Evolutionary conservation across 2,888 invertebrate genomes (phyloP).

Genomic region (Trichogramma evanescens): DNA sequence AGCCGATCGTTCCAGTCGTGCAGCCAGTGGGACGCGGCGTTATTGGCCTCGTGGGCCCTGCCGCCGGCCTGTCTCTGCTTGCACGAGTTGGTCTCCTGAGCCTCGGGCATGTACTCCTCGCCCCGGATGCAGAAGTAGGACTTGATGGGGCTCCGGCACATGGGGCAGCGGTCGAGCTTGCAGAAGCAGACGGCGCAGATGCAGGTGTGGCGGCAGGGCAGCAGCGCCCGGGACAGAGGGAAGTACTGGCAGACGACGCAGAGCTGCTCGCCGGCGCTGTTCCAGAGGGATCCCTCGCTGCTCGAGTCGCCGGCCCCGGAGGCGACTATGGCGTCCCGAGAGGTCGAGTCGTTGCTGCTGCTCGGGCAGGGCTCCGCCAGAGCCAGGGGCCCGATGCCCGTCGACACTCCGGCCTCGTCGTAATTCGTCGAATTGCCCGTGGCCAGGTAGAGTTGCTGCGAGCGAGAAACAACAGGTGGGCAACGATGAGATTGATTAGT

Average conservation of each 20-base stretch:
- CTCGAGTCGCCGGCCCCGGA: constrained; percentile 43
- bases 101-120: constrained; percentile 63
- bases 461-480: constrained; percentile 18
- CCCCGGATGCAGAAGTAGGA: constrained; percentile 77
- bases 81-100: constrained; percentile 44
- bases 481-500: too few species aligned
- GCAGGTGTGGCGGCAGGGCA: constrained; percentile 81
- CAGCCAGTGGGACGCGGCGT: constrained; percentile 46
- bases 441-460: constrained; percentile 72
- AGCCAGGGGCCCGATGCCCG: constrained; percentile 38
- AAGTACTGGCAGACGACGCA: constrained; percentile 80
- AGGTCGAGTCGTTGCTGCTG: constrained; percentile 35
- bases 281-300: constrained; percentile 51
- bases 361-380: constrained; percentile 53
- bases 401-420: constrained; percentile 49
- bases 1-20: constrained; percentile 66
- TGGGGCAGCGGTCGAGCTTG: constrained; percentile 77
- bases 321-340: constrained; percentile 39
- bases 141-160: constrained; percentile 76
- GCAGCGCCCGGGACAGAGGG: constrained; percentile 68
- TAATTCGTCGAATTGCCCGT: constrained; percentile 59
- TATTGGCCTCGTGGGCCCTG: not conserved
- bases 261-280: constrained; percentile 55
- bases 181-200: constrained; percentile 75
- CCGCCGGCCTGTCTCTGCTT: constrained; percentile 40